A percentile compares a stretch with the other conserved stretches of the same genome.
Conservation (phyloP, 2,797 vertebrate genomes). For the Pelochelys cantorii region DNA sequence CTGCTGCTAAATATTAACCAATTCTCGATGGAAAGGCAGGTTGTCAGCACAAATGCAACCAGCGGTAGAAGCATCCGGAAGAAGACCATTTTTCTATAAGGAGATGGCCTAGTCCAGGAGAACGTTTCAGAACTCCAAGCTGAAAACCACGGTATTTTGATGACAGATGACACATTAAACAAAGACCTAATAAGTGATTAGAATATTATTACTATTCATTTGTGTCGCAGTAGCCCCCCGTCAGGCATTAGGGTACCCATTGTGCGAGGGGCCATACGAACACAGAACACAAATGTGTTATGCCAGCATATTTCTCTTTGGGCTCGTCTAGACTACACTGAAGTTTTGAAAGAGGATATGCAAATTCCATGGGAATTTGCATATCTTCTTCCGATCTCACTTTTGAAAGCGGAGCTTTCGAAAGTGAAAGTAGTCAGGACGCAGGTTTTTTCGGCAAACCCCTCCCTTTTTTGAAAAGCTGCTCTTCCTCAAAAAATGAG, state of each 20-base stretch:
- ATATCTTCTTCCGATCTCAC: too few relatives aligned
- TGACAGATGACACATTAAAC: background rate
- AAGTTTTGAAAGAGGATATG: too few relatives aligned
- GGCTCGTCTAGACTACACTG: too few relatives aligned
- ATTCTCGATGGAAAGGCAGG: conserved; percentile 42
- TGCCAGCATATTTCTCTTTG: too few relatives aligned
- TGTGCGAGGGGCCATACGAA: background rate
- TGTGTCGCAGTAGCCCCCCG: background rate
- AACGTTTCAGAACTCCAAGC: background rate
- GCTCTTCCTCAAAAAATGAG: too few relatives aligned
- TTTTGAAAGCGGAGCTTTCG: too few relatives aligned
- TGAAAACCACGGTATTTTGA: background rate
- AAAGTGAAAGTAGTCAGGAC: too few relatives aligned
- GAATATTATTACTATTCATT: background rate
- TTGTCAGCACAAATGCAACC: background rate
- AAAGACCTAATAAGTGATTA: too few relatives aligned
- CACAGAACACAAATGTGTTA: background rate
- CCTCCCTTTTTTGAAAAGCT: too few relatives aligned
- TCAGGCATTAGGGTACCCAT: background rate
- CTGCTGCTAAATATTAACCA: conserved; percentile 23
- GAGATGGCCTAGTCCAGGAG: background rate
- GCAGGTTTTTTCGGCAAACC: too few relatives aligned
- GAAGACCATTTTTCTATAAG: background rate
- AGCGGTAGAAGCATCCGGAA: background rate
- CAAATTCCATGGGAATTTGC: too few relatives aligned